A percentile compares a stretch with the other conserved stretches of the same genome.
Evolutionary conservation across 30 jellyfish, hydroid and myxozoan species (phyloP).

Genomic region (Hydra vulgaris): DNA sequence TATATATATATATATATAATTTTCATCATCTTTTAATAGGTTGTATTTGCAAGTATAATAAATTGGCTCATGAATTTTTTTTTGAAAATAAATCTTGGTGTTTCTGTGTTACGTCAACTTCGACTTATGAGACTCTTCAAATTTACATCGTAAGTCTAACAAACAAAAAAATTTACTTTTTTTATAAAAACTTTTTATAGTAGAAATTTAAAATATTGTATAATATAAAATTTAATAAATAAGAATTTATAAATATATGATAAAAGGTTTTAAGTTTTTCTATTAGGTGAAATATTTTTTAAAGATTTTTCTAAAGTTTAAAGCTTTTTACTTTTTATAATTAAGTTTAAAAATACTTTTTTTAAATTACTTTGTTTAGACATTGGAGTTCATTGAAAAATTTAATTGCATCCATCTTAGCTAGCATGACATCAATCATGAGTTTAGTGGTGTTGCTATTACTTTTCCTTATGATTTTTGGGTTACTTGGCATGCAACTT

Average conservation of each 20-base stretch:
- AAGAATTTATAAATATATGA: no score
- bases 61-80: neutral
- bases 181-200: neutral
- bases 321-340: no score
- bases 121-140: constrained; percentile 36
- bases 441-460: constrained; percentile 3
- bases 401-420: neutral
- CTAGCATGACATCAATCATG: constrained; percentile 21
- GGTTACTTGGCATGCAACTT: constrained; percentile 14
- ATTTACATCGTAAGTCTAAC: constrained; percentile 19
- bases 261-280: no score
- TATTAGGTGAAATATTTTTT: no score
- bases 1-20: no score
- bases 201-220: no score
- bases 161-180: neutral
- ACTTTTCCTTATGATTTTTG: constrained; percentile 20
- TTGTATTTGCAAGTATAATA: constrained; percentile 10
- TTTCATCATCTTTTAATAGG: constrained; percentile 15
- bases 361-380: neutral
- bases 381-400: constrained; percentile 4
- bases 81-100: constrained; percentile 18
- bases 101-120: constrained; percentile 35
- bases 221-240: no score
- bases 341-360: no score
- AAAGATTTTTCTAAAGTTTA: no score